Evolutionary conservation across 1,140 invertebrate genomes (phyloP).

Genomic region (Diorhabda carinulata): DNA sequence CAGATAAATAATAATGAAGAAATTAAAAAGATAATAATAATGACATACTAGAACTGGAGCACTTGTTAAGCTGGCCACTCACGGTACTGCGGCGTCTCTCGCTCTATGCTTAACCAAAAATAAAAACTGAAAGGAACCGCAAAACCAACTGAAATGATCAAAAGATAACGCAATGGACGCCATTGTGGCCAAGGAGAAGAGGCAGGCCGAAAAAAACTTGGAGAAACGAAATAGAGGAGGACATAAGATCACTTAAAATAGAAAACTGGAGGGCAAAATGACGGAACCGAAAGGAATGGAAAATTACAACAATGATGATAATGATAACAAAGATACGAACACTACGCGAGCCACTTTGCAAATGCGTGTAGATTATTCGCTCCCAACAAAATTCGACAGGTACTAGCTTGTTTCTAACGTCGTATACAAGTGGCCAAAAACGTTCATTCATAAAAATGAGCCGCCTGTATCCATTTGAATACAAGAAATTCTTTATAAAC

Average conservation of each 20-base stretch:
- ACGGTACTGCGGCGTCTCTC: too few species aligned
- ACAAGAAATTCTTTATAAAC: not conserved
- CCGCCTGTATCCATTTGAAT: not conserved
- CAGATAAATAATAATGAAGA: not conserved
- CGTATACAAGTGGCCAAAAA: not conserved
- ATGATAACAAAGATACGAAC: not conserved
- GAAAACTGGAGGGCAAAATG: too few species aligned
- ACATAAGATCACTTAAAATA: too few species aligned
- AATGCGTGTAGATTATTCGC: not conserved
- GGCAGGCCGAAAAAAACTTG: too few species aligned
- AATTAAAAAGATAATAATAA: not conserved
- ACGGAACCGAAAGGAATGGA: too few species aligned
- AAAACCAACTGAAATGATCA: too few species aligned
- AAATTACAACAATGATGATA: not conserved
- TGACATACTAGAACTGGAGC: not conserved
- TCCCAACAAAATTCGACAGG: not conserved
- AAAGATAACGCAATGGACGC: too few species aligned
- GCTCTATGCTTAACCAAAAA: too few species aligned
- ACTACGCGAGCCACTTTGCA: not conserved
- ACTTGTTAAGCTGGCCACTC: not conserved
- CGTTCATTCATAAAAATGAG: not conserved
- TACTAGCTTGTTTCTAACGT: not conserved
- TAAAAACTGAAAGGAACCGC: too few species aligned
- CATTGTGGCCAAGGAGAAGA: too few species aligned
- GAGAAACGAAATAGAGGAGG: too few species aligned